phyloP scores from a whole-genome alignment of 2,113 vertebrate species.

The Perca schrenkii region DNA sequence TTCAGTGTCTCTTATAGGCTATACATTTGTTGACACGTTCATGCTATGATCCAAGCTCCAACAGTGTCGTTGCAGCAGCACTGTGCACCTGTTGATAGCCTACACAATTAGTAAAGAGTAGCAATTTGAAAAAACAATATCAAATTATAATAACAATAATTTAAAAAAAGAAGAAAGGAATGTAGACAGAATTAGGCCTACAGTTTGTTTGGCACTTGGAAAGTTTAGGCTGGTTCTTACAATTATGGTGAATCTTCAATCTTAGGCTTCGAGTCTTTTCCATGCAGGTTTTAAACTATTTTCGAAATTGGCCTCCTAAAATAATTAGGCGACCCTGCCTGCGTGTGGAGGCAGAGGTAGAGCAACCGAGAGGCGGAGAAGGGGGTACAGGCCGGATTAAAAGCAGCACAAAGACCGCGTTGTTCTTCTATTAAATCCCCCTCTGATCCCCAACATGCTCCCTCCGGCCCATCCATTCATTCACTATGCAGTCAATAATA shows the following conservation, averaged over 20 bases:
- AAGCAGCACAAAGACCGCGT: slow-evolving; percentile 80
- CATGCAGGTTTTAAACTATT: slow-evolving; percentile 5
- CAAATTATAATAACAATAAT: no score
- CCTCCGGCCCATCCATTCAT: slow-evolving; percentile 56
- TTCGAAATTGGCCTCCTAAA: slow-evolving; percentile 59
- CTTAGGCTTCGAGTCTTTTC: not conserved
- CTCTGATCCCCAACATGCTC: slow-evolving; percentile 81
- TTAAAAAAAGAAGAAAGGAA: no score
- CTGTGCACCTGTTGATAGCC: no score
- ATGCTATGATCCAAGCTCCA: no score
- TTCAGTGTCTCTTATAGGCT: no score
- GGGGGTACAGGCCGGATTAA: slow-evolving; percentile 81
- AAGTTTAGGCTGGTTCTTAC: not conserved
- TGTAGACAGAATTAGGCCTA: no score
- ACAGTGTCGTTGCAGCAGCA: no score
- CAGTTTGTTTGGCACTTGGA: no score
- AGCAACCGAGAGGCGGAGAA: slow-evolving; percentile 30
- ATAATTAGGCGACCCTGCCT: slow-evolving; percentile 59
- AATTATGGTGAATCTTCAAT: not conserved
- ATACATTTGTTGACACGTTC: no score
- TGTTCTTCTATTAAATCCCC: slow-evolving; percentile 84
- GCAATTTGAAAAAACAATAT: no score
- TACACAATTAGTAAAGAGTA: no score
- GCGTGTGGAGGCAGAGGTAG: slow-evolving; percentile 52
- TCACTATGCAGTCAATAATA: slow-evolving; percentile 27